phyloP scores from a whole-genome alignment of 2,797 vertebrate species.

The Limnodromus scolopaceus region DNA sequence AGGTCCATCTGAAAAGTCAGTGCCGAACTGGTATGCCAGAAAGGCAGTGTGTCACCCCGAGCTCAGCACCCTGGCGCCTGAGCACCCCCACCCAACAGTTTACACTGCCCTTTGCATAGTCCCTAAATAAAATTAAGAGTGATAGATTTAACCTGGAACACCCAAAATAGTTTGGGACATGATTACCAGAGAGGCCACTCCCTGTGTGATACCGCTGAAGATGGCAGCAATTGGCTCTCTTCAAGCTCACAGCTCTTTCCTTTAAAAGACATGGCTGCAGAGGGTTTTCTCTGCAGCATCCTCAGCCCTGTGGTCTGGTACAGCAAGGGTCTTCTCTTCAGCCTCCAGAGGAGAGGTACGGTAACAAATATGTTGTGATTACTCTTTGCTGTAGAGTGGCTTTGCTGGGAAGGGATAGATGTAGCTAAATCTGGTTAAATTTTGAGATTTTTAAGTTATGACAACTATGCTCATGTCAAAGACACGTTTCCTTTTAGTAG shows the following conservation, averaged over 20 bases:
- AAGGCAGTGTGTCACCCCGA: background rate
- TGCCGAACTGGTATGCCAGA: fast-evolving
- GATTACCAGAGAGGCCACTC: background rate
- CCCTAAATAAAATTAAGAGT: background rate
- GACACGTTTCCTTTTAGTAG: background rate
- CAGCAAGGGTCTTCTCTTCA: background rate
- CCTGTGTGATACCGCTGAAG: background rate
- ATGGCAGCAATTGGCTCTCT: background rate
- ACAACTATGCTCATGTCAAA: background rate
- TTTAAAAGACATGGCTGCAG: background rate
- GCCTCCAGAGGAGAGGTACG: background rate
- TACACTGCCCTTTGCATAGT: background rate
- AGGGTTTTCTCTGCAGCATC: background rate
- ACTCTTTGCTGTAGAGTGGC: background rate
- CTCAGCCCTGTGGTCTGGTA: background rate
- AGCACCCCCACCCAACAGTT: background rate
- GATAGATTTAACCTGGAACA: background rate
- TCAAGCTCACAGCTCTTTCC: background rate
- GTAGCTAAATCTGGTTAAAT: background rate
- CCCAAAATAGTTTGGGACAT: background rate
- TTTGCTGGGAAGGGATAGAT: background rate
- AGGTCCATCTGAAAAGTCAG: background rate
- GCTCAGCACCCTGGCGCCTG: background rate
- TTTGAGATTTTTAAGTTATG: background rate
- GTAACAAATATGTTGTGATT: background rate